Percentiles rank a stretch among this genome's conserved stretches.
Conservation (phyloP, 2,113 vertebrate genomes). For the Ibidorhyncha struthersii region DNA sequence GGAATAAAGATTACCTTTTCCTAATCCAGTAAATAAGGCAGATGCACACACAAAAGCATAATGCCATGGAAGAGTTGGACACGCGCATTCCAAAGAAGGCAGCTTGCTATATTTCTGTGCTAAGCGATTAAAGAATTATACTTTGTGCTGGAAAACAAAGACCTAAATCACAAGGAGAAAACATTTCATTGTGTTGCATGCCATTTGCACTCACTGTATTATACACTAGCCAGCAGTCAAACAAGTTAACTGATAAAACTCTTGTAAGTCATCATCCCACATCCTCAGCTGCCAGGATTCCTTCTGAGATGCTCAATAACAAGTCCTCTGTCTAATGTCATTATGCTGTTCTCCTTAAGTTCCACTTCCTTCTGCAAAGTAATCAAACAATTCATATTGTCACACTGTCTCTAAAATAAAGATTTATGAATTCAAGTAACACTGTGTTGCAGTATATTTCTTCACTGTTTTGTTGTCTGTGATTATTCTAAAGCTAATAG, state of each 20-base stretch:
- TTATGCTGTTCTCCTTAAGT: background rate
- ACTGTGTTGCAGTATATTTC: background rate
- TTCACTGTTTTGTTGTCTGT: background rate
- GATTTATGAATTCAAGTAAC: background rate
- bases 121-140: background rate
- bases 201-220: background rate
- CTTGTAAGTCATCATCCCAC: background rate
- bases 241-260: background rate
- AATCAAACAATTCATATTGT: background rate
- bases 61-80: background rate
- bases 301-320: background rate
- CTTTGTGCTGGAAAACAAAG: background rate
- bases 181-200: background rate
- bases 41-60: background rate
- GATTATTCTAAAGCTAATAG: background rate
- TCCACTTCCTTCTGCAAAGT: background rate
- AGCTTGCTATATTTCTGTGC: background rate
- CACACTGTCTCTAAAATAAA: background rate
- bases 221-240: background rate
- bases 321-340: background rate
- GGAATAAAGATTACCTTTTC: background rate
- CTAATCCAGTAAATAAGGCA: background rate
- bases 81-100: rapidly evolving
- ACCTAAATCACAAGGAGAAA: background rate
- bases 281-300: background rate